These are phyloP conservation scores for Dendropsophus ebraccatus DNA, from an alignment of 2,113 vertebrate species.

Conservation along the genomic window DNA sequence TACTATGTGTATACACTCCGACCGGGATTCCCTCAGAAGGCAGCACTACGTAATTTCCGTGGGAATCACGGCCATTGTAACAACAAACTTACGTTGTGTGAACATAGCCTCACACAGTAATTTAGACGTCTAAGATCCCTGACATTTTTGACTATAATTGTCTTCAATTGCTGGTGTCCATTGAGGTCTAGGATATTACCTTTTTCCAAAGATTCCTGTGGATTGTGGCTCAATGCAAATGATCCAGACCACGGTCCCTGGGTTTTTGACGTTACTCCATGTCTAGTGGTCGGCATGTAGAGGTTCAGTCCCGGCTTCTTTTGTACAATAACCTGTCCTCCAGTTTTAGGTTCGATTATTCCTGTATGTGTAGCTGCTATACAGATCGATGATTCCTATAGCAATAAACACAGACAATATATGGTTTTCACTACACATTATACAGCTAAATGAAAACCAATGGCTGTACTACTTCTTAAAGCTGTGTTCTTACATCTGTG, in stretches of 20 bases:
- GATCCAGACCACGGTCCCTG: neutral
- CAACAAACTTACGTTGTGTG: too few relatives aligned
- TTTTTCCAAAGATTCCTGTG: neutral
- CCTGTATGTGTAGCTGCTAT: neutral
- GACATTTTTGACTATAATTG: too few relatives aligned
- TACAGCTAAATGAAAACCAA: neutral
- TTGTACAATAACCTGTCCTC: neutral
- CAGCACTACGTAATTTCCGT: too few relatives aligned
- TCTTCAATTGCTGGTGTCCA: too few relatives aligned
- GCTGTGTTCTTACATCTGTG: neutral
- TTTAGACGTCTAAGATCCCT: too few relatives aligned
- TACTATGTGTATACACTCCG: too few relatives aligned
- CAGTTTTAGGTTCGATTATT: neutral
- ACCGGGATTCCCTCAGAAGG: too few relatives aligned
- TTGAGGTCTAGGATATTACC: neutral
- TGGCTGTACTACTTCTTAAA: neutral
- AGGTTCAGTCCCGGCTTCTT: neutral
- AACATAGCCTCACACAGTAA: too few relatives aligned
- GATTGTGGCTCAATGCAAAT: neutral
- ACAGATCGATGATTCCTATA: slow-evolving; percentile 12
- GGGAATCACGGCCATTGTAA: too few relatives aligned
- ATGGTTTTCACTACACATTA: neutral
- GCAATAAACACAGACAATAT: neutral
- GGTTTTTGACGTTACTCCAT: slow-evolving; percentile 13
- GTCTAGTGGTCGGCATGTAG: neutral